phyloP scores from a whole-genome alignment of 2,888 invertebrate species.

The Philereme transversata region DNA sequence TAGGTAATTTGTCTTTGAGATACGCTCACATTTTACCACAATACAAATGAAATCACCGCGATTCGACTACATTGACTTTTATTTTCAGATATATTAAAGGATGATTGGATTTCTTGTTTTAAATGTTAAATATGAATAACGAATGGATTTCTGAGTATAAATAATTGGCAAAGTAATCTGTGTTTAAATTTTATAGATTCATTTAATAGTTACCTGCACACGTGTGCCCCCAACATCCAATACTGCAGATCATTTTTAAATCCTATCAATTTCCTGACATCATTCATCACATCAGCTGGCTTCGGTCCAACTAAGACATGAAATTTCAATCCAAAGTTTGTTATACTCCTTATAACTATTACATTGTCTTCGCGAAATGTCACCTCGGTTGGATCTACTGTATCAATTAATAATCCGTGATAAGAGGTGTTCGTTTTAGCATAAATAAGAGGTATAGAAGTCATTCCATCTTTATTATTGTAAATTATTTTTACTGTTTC shows the following conservation, averaged over 20 bases:
- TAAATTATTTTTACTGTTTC: slow-evolving; percentile 72
- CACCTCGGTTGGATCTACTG: slow-evolving; percentile 82
- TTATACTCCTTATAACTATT: slow-evolving; percentile 82
- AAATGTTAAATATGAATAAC: too few species aligned
- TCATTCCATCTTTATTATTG: slow-evolving; percentile 69
- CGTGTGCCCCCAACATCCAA: slow-evolving; percentile 76
- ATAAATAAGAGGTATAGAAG: slow-evolving; percentile 78
- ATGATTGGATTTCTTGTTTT: too few species aligned
- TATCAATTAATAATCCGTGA: slow-evolving; percentile 82
- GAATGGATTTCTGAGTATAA: too few species aligned
- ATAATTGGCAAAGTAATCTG: too few species aligned
- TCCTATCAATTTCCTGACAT: slow-evolving; percentile 59
- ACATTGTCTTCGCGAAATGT: slow-evolving; percentile 78
- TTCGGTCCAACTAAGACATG: slow-evolving; percentile 72
- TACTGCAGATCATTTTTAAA: slow-evolving; percentile 57
- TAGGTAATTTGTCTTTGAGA: not conserved
- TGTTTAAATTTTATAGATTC: too few species aligned
- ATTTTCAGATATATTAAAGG: too few species aligned
- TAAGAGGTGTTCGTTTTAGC: slow-evolving; percentile 77
- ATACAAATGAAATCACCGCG: not conserved
- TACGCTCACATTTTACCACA: not conserved
- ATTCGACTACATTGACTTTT: not conserved
- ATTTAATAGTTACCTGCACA: slow-evolving; percentile 57
- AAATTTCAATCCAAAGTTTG: slow-evolving; percentile 63
- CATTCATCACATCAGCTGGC: slow-evolving; percentile 68